A percentile compares a stretch with the other conserved stretches of the same genome.
phyloP scores from a whole-genome alignment of 1,140 invertebrate species.

The Pachyrhynchus sulphureomaculatus region DNA sequence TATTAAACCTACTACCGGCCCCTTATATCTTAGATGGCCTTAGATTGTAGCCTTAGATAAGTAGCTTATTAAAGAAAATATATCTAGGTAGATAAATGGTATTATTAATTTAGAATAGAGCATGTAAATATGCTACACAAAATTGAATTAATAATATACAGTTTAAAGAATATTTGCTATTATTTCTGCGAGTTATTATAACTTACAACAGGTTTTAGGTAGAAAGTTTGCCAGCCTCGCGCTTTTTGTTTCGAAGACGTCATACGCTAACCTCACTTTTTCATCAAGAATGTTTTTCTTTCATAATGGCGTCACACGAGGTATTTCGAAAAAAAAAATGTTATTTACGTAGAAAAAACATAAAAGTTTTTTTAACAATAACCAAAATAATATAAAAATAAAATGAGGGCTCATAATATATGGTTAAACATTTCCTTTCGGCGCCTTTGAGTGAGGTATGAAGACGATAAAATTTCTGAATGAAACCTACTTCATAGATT shows the following conservation, averaged over 20 bases:
- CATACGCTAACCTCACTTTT: slow-evolving; percentile 15
- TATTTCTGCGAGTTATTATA: neutral
- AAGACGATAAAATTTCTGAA: no score
- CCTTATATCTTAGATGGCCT: slow-evolving; percentile 21
- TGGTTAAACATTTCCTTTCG: no score
- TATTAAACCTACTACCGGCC: neutral
- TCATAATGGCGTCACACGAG: slow-evolving; percentile 28
- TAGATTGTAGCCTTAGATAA: slow-evolving; percentile 27
- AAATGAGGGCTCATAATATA: no score
- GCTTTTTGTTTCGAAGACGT: slow-evolving; percentile 43
- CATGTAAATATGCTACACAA: slow-evolving; percentile 20
- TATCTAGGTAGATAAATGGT: slow-evolving; percentile 13
- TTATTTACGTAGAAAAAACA: no score
- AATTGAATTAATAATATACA: neutral
- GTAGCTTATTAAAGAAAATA: slow-evolving; percentile 15
- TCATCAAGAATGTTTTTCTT: slow-evolving; percentile 7
- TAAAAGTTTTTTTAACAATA: no score
- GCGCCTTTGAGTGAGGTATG: no score
- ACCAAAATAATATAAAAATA: no score
- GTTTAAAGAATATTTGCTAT: neutral
- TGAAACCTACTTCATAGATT: no score
- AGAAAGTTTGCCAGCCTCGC: slow-evolving; percentile 52
- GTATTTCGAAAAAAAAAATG: slow-evolving; percentile 19
- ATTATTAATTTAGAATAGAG: slow-evolving; percentile 9
- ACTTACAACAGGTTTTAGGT: neutral